Evolutionary conservation across 1,140 invertebrate species (phyloP), one percentile per base, ranked within the genome.

Genomic region (Atta colombica): DNA sequence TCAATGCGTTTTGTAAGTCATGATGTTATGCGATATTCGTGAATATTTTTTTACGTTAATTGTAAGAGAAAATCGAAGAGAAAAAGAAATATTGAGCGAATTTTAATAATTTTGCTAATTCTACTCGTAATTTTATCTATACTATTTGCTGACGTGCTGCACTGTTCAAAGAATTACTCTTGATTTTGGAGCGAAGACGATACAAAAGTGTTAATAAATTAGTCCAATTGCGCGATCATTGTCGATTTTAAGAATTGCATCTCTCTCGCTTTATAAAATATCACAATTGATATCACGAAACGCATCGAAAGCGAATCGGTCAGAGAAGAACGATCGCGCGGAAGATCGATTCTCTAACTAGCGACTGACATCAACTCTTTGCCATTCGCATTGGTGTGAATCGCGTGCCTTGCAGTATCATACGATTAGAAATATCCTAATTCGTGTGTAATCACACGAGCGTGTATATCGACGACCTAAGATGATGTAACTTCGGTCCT

Each of bases 391-490:
- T 58, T 7, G 18, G 25, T 66, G 82, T 77, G 82, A 90, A 86
- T 53, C 84, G 55, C 72, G 74, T 88, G 88, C 74, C 78, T 88
- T 21, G 25, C 35, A 66, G 58, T 60, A 60, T 77, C 55, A 31
- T 85, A 71, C 45, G 31, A 77, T 49, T 74, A 35, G 61, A 74
- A 63, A 12, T 71, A 82, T 90, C n/a, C 51, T 90, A 74, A 90
- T 88, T 58, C 39, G 72, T 31, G 61, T 88, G 35, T 88, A 69
- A 85, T 61, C 63, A 61, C 68, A 84, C 55, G 53, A 51, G 39
- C 12, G 39, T 63, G 14, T 68, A 66, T 14, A 25, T 72, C 84
- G 74, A 82, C 21, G 60, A 63, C 87, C 63, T 88, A 88, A 66
- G 58, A n/a, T 88, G 66, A 86, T 45, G 61, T 80, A 84, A 86